These are phyloP conservation scores for Pseudomyrmex concolor DNA, from an alignment of 1,140 invertebrate genomes.

Conservation along the genomic window DNA sequence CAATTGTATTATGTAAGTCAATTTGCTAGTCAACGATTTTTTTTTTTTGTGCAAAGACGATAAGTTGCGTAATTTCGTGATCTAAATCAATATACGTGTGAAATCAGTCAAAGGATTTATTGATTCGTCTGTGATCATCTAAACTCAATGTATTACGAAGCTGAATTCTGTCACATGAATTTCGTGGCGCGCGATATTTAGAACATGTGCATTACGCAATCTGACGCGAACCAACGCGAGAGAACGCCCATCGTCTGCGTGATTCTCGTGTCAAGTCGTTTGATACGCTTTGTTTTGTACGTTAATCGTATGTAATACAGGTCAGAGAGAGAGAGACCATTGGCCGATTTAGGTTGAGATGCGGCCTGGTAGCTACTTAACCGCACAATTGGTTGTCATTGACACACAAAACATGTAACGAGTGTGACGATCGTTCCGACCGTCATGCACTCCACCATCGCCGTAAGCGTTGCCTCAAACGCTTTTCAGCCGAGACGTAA, in stretches of 20 bases:
- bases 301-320: constrained; percentile 76
- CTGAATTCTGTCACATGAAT: constrained; percentile 12
- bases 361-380: constrained; percentile 77
- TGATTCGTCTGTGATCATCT: background rate
- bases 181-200: background rate
- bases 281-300: constrained; percentile 73
- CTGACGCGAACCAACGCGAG: background rate
- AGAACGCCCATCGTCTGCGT: constrained; percentile 47
- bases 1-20: constrained; percentile 4
- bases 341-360: constrained; percentile 79
- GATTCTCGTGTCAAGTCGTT: constrained; percentile 60
- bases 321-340: constrained; percentile 72
- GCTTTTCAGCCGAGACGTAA: background rate
- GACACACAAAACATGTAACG: constrained; percentile 78
- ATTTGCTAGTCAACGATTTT: background rate
- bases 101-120: background rate
- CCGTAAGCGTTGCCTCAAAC: background rate
- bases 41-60: no score
- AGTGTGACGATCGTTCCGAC: constrained; percentile 60
- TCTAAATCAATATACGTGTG: background rate
- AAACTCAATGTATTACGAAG: background rate
- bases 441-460: constrained; percentile 5
- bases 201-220: constrained; percentile 7
- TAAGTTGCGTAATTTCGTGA: constrained; percentile 24
- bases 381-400: constrained; percentile 82